Base-by-base conservation (phyloP, 1,140 invertebrate species). In the Drosophila pandora region DNA sequence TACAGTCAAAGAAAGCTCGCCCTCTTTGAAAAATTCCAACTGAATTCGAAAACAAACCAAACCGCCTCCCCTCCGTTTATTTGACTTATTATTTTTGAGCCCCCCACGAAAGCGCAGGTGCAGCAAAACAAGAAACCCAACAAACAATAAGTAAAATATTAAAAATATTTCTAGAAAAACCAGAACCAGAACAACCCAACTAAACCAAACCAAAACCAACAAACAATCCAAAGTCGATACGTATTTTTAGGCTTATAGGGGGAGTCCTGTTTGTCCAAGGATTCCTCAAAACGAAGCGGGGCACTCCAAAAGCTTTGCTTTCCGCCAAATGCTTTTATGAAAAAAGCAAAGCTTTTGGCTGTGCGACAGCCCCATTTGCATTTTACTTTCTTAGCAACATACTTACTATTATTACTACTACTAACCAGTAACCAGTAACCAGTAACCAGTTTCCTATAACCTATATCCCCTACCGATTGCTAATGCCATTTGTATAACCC, bases 141-240 rank as follows among this genome's bases (percentile, higher is more conserved):
- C 41, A 43, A 43, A 43, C 41, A 43, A 43, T 8, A 17, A 43
- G n/a, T 17, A 21, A 43, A 43, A 12, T 12, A 43, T 21, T 6
- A 43, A 12, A 43, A 43, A 21, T 21, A 43, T 56, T 55, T 50
- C 45, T 12, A 28, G 45, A 25, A 43, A 12, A 62, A 55, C 49
- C 62, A 68, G 17, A 68, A 68, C 65, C 50, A 68, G 43, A 50
- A 67, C 48, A 23, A 76, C 59, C 65, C 65, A 78, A 77, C 59
- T 57, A 63, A 70, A 69, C 65, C 49, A 56, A 69, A 69, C 39
- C 62, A 68, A 34, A 68, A 68, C 71, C 62, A 79, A 74, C 55
- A 88, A 88, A 79, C 83, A 90, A 79, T 91, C 90, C 90, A 91
- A 91, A 91, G 90, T 91, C 90, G 77, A 91, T 91, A 91, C 90